Evolutionary conservation across 2,797 vertebrate species (phyloP).

Genomic region (Octomys mimax): DNA sequence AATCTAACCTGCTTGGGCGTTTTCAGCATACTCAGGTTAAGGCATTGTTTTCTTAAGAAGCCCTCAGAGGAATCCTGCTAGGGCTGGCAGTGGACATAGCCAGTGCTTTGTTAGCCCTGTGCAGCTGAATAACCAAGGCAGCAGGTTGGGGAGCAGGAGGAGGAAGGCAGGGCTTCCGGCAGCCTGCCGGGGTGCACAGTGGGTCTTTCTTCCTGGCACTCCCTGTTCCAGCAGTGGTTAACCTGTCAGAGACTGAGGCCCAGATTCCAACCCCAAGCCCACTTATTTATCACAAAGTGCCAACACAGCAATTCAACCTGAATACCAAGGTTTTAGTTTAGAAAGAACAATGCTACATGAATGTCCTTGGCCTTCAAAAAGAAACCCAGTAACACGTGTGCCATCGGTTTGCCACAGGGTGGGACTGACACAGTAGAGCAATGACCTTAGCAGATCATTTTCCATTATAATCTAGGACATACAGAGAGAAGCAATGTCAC

Average conservation of each 20-base stretch:
- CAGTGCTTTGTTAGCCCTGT: not conserved
- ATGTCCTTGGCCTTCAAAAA: not conserved
- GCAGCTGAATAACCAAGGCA: not conserved
- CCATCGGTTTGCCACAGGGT: not conserved
- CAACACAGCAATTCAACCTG: not conserved
- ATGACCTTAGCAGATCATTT: not conserved
- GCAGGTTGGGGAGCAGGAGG: not conserved
- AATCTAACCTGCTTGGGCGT: slow-evolving; percentile 28
- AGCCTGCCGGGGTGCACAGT: not conserved
- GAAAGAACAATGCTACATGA: not conserved
- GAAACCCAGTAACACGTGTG: not conserved
- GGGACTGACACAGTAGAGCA: not conserved
- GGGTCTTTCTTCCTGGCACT: not conserved
- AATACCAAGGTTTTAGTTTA: not conserved
- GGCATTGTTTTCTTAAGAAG: slow-evolving; percentile 49
- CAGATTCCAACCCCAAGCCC: not conserved
- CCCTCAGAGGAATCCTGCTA: not conserved
- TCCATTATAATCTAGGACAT: not conserved
- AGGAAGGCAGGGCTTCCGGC: not conserved
- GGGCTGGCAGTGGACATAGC: not conserved
- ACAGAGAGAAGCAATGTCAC: not conserved
- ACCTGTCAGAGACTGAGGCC: not conserved
- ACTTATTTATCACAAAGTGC: not conserved
- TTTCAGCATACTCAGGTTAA: slow-evolving; percentile 19
- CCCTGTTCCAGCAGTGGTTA: not conserved